Evolutionary conservation across 92 coral and sea anemone genomes (phyloP), one percentile per base, ranked within the genome.

Genomic region (Actinernus sp.): DNA sequence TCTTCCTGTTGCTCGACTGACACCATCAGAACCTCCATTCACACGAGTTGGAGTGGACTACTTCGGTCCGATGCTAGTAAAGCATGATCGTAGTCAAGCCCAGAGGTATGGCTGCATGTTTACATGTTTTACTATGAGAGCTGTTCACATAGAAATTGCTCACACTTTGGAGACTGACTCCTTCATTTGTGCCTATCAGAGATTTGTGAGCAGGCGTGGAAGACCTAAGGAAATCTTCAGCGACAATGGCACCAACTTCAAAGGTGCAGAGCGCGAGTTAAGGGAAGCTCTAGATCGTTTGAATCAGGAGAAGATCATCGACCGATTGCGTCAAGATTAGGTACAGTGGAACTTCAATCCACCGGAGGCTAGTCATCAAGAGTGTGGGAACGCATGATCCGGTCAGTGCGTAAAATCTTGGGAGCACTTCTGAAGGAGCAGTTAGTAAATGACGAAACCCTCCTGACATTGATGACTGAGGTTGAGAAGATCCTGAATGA

Each of bases 191-290:
- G 63, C 64, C 1, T 30, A 31, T 9, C 61, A 67, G 26, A 23
- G 74, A 10, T 51, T 66, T 49, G 60, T 52, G 10, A 51, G 47
- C 21, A 34, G 51, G n/a, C 2, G 37, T 30, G 74, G 74, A 8
- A 66, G 28, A 20, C 74, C 74, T 24, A 33, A 49, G 33, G 47
- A 30, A 18, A 67, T 51, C 8, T 18, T 4, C 34, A 52, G 74
- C 38, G 52, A 67, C 49, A 67, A 52, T 14, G 63, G 63, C 31
- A 67, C 74, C 50, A 67, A 67, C n/a, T 67, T 67, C 16, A 53
- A 23, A 3, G 52, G 39, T 11, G 63, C 62, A 18, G 73, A 65
- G 32, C 45, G 61, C 12, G 73, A 66, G 61, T 43, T 66, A n/a
- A 29, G 63, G 12, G 74, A 67, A 36, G 61, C 74, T 29, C 30